Base-by-base conservation (phyloP, 2,113 vertebrate species). In the Hippopotamus amphibius region DNA sequence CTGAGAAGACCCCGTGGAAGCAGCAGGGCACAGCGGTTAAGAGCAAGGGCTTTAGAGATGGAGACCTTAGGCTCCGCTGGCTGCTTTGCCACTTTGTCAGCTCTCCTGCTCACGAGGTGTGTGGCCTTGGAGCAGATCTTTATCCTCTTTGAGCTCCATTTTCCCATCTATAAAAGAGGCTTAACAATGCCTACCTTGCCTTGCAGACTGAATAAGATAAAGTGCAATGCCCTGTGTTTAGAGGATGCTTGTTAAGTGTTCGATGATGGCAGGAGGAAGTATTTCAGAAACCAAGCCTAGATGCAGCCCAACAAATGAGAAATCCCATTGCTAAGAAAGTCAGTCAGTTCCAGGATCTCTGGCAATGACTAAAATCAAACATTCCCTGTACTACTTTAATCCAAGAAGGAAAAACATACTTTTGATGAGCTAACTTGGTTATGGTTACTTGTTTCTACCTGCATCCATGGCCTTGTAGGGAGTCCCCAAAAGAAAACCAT, bases 381-480 rank as follows among this genome's bases (percentile, higher is more conserved):
- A 92, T 74, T 69, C 37, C 7, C 16, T 71, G 14, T 19, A 74
- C 16, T 63, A 17, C 55, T 84, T 94, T 95, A 88, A 76, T 14
- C 30, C 46, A 92, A 88, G 14, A 85, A 30, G 68, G 13, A 30
- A 94, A 92, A 90, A 74, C 14, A 17, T 71, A 50, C 41, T 82
- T 94, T 82, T 61, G 26, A 79, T 93, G 92, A 94, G 30, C 53
- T 93, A 84, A 87, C 71, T 68, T 86, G 57, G 6, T 55, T 88
- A 41, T 65, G 41, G 55, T 82, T 94, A 84, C 80, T 85, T 88
- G 72, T 96, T 96, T 91, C 92, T 97, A 93, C 93, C 83, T 97
- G 55, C 33, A 88, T 72, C 12, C 33, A 5, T 71, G 37, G 65
- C 88, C 69, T 92, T 77, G 33, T 37, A 76, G 43, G 21, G 37